Conservation (phyloP, 2,888 invertebrate species). For the Drosophila rellima region DNA sequence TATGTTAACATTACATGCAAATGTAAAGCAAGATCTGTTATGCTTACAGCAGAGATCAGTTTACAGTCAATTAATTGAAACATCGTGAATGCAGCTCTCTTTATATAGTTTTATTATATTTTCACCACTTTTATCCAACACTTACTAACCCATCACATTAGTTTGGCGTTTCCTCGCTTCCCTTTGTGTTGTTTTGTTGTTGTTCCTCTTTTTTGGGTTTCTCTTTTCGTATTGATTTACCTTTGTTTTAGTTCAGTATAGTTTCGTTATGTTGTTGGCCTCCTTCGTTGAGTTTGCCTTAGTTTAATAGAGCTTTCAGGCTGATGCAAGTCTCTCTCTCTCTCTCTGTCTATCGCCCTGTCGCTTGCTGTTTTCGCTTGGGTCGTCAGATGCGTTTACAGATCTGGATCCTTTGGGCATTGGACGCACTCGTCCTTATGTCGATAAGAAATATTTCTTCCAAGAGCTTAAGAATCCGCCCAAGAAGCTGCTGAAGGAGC, state of each 20-base stretch:
- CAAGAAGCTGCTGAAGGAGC: conserved; percentile 95
- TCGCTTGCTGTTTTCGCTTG: conserved; percentile 78
- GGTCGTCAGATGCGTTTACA: conserved; percentile 92
- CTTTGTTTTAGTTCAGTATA: conserved; percentile 1
- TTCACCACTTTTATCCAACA: background rate
- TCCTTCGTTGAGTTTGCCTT: conserved; percentile 11
- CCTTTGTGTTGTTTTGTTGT: conserved; percentile 46
- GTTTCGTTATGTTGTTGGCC: conserved; percentile 15
- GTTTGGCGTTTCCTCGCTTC: background rate
- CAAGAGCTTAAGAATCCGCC: conserved; percentile 97
- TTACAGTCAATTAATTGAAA: background rate
- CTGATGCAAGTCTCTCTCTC: conserved; percentile 64
- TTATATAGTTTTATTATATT: background rate
- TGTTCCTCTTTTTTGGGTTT: conserved; percentile 25
- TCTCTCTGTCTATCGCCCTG: conserved; percentile 12
- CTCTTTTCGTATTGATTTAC: background rate
- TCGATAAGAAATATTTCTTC: conserved; percentile 98
- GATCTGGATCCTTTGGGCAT: conserved; percentile 97
- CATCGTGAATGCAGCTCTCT: conserved; percentile 26
- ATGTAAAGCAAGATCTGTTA: background rate
- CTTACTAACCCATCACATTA: conserved; percentile 34
- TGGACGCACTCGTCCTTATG: conserved; percentile 95
- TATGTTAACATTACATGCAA: background rate
- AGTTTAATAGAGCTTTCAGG: conserved; percentile 37
- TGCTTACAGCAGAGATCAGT: background rate